Conservation (phyloP, 2,797 vertebrate genomes). For the Poeciliopsis gracilis region DNA sequence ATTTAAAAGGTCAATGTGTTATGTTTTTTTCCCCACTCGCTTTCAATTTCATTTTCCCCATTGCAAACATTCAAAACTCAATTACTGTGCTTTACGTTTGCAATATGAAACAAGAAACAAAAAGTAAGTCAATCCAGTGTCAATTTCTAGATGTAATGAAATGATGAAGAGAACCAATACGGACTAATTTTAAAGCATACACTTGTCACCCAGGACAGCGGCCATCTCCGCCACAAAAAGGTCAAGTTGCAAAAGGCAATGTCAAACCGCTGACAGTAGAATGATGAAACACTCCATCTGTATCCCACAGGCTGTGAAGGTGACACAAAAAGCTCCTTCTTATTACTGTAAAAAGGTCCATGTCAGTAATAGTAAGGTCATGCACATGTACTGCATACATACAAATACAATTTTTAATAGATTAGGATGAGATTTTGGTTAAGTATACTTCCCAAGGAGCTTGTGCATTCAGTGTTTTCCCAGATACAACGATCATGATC, state of each 20-base stretch:
- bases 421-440: neutral
- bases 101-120: conserved; percentile 8
- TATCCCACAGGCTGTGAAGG: conserved; percentile 13
- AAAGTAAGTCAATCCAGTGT: neutral
- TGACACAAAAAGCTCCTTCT: conserved; percentile 31
- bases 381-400: neutral
- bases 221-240: conserved; percentile 25
- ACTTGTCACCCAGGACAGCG: conserved; percentile 3
- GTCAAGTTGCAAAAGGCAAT: conserved; percentile 40
- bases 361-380: conserved; percentile 7
- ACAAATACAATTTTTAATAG: neutral
- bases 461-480: conserved; percentile 8
- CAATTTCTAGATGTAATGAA: conserved; percentile 10
- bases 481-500: neutral
- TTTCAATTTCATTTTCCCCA: neutral
- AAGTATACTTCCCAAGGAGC: conserved; percentile 6
- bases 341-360: conserved; percentile 21
- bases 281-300: conserved; percentile 27
- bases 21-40: neutral
- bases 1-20: neutral
- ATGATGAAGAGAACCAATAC: conserved; percentile 3
- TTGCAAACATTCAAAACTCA: conserved; percentile 3
- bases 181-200: conserved; percentile 11
- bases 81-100: conserved; percentile 5
- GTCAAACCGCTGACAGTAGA: conserved; percentile 37